phyloP scores from a whole-genome alignment of 2,888 invertebrate genomes.

The Megaustenia siamemsis region DNA sequence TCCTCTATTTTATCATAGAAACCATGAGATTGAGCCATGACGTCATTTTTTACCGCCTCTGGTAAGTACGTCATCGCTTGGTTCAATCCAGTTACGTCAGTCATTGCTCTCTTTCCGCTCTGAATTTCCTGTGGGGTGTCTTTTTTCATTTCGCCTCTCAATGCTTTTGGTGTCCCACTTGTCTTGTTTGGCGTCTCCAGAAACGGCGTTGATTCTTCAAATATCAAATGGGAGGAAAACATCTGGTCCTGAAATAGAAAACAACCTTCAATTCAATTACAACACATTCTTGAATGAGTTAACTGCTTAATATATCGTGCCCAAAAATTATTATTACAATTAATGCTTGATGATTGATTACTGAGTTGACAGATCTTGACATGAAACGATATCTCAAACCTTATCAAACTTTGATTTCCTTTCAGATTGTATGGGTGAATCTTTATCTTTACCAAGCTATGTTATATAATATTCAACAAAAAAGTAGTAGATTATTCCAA shows the following conservation, averaged over 20 bases:
- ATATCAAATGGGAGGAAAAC: neutral
- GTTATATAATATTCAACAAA: too few species aligned
- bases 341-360: too few species aligned
- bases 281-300: too few species aligned
- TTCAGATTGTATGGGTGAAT: too few species aligned
- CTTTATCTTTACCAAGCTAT: too few species aligned
- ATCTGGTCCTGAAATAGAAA: neutral
- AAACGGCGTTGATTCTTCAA: neutral
- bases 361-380: too few species aligned
- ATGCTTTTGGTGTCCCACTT: neutral
- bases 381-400: too few species aligned
- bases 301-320: too few species aligned
- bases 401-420: too few species aligned
- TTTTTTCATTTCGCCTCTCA: neutral
- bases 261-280: too few species aligned
- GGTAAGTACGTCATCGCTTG: neutral
- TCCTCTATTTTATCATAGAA: neutral
- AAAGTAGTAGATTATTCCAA: too few species aligned
- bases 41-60: neutral
- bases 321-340: too few species aligned
- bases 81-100: neutral
- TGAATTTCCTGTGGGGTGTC: neutral
- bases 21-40: neutral
- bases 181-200: neutral
- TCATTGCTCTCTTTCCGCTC: neutral